Evolutionary conservation across 2,888 invertebrate genomes (phyloP).

Genomic region (Lacanobia wlatinum): DNA sequence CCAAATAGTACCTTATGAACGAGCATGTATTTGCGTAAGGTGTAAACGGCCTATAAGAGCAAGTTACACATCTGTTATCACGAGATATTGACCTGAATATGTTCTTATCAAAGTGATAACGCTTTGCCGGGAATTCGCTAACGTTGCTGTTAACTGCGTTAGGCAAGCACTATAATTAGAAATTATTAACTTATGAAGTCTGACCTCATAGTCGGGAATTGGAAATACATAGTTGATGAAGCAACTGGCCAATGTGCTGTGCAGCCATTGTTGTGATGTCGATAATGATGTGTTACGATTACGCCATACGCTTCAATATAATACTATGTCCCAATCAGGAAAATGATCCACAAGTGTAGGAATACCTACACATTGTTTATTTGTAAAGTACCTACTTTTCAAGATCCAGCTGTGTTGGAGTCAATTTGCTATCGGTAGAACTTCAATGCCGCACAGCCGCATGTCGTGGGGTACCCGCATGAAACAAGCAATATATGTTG

Average conservation of each 20-base stretch:
- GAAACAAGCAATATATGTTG: background rate
- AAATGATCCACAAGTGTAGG: background rate
- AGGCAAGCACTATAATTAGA: conserved; percentile 75
- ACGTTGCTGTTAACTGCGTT: conserved; percentile 70
- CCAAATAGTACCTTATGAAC: background rate
- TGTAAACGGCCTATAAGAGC: conserved; percentile 10
- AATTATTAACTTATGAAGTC: conserved; percentile 58
- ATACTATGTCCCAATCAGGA: conserved; percentile 2
- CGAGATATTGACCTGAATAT: conserved; percentile 87
- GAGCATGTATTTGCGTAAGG: conserved; percentile 15
- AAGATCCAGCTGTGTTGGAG: background rate
- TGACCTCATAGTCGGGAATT: conserved; percentile 63
- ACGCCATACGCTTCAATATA: background rate
- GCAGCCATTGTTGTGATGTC: conserved; percentile 2
- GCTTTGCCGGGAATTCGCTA: conserved; percentile 61
- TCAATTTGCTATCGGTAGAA: background rate
- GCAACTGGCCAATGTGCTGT: background rate
- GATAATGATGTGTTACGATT: background rate
- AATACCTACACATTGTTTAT: too few relatives aligned
- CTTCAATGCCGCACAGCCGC: background rate
- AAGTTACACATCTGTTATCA: conserved; percentile 73
- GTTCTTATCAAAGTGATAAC: conserved; percentile 82
- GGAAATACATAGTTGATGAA: conserved; percentile 34
- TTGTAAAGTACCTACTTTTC: too few relatives aligned
- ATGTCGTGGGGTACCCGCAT: background rate